These are phyloP conservation scores for Metaphire vulgaris DNA, from an alignment of 1,140 invertebrate species.

Conservation along the genomic window DNA sequence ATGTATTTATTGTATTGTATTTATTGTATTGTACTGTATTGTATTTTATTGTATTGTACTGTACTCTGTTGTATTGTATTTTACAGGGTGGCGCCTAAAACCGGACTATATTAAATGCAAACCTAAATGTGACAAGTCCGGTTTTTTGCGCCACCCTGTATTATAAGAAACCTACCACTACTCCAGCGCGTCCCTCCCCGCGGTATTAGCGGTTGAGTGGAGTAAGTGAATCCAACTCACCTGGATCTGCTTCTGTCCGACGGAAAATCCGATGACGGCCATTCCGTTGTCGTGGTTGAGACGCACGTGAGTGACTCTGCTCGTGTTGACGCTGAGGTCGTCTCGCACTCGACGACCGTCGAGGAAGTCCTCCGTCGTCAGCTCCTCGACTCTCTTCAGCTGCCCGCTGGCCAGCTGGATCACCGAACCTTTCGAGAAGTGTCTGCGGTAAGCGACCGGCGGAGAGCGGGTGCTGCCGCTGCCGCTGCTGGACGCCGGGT, in stretches of 20 bases:
- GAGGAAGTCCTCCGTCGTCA: background rate
- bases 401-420: background rate
- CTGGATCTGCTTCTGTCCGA: background rate
- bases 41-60: slow-evolving; percentile 1
- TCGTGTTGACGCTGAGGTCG: background rate
- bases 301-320: background rate
- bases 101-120: too few species aligned
- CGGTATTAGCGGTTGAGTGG: too few species aligned
- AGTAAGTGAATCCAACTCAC: too few species aligned
- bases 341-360: background rate
- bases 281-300: background rate
- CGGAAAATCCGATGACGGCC: background rate
- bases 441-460: background rate
- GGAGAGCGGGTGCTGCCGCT: background rate
- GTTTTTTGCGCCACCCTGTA: too few species aligned
- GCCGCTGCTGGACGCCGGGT: background rate
- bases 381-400: background rate
- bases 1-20: too few species aligned
- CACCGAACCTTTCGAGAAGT: background rate
- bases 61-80: background rate
- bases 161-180: too few species aligned
- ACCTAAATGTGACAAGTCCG: too few species aligned
- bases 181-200: too few species aligned
- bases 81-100: background rate
- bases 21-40: background rate